Evolutionary conservation across 2,888 invertebrate species (phyloP), one percentile per base, ranked within the genome.

Genomic region (Ferrisia virgata): DNA sequence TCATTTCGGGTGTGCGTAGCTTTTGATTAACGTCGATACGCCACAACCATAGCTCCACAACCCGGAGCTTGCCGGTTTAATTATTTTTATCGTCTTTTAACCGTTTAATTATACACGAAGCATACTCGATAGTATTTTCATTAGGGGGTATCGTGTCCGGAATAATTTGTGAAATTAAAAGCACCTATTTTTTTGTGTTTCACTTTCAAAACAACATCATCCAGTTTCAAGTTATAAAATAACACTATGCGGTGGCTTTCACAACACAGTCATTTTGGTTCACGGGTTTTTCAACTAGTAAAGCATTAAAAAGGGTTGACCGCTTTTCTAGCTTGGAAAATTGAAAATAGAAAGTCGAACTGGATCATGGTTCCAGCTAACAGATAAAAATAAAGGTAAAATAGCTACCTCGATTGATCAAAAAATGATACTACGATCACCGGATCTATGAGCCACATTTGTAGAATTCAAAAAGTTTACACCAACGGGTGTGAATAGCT

Each of bases 21-120:
- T 72, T 72, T 72, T 72, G 72, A 72, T 72, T 72, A 72, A 72
- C 33, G 72, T 72, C 72, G 72, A 72, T 72, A 72, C n/a, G 28
- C 58, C 58, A 72, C n/a, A n/a, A 4, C 47, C 47, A n/a, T n/a
- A n/a, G 47, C 1, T 4, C 47, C 47, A 47, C 4, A 3, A 5
- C 6, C 18, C 6, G 18, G n/a, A 31, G 33, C 72, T 33, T 31
- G 72, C 28, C 72, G 13, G 31, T 15, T 72, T 33, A 72, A 72
- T 72, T 72, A 72, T 72, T 72, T 72, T 72, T 33, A 72, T 72
- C 72, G 72, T 33, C 33, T 72, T 72, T 72, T 72, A 72, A 72
- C 72, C 72, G 36, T 72, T 72, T 72, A 72, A 72, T 72, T 72
- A 33, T 33, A 33, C 33, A 72, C 72, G 72, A 33, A 72, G 72